phyloP scores from a whole-genome alignment of 2,888 invertebrate species.

The Oscheius onirici region DNA sequence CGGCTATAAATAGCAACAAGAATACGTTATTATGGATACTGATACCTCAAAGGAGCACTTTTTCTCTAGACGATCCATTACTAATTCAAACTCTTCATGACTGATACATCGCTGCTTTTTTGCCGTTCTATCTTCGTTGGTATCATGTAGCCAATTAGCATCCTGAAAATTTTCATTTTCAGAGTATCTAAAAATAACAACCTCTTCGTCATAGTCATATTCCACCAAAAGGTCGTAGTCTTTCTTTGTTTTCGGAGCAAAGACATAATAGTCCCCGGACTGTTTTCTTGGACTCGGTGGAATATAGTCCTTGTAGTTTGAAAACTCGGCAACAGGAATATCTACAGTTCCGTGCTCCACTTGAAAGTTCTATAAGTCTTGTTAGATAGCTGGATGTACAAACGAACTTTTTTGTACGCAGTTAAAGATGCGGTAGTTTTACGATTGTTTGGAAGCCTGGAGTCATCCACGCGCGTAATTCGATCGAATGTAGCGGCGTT shows the following conservation, averaged over 20 bases:
- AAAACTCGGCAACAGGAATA: constrained; percentile 6
- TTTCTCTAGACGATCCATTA: constrained; percentile 97
- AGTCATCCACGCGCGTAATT: constrained; percentile 12
- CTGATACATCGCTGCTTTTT: constrained; percentile 81
- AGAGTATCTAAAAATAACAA: constrained; percentile 43
- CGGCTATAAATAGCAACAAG: background rate
- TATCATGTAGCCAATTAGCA: constrained; percentile 88
- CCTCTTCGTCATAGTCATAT: constrained; percentile 96
- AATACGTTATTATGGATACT: background rate
- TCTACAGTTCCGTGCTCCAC: constrained; percentile 1
- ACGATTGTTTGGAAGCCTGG: background rate
- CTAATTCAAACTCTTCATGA: constrained; percentile 88
- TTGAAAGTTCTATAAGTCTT: constrained; percentile 35
- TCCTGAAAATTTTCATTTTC: constrained; percentile 75
- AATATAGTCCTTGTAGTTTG: background rate
- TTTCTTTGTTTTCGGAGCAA: background rate
- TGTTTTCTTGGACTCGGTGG: background rate
- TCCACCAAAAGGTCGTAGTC: constrained; percentile 84
- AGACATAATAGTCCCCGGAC: constrained; percentile 19
- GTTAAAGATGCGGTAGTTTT: constrained; percentile 3
- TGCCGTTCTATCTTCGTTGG: constrained; percentile 84
- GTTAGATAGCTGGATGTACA: background rate
- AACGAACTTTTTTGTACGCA: constrained; percentile 14
- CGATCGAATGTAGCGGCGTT: constrained; percentile 17
- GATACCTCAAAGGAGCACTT: constrained; percentile 88